These are phyloP conservation scores for Sialis lutaria DNA, from an alignment of 2,888 invertebrate species.

Conservation along the genomic window DNA sequence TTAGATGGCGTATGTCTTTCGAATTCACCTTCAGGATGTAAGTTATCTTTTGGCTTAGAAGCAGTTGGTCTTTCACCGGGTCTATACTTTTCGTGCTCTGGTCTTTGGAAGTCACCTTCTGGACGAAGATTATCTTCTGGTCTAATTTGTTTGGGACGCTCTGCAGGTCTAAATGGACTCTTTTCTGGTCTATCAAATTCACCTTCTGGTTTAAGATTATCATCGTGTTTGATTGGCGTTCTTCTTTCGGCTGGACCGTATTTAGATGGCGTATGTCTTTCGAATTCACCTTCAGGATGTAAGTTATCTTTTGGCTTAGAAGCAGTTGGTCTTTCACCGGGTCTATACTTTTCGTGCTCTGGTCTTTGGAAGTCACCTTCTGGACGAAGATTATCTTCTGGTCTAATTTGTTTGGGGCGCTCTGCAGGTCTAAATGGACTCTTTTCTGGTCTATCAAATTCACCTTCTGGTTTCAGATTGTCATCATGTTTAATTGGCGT, in stretches of 20 bases:
- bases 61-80: constrained; percentile 33
- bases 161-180: constrained; percentile 21
- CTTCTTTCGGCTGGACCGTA: constrained; percentile 28
- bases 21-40: constrained; percentile 18
- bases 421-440: constrained; percentile 28
- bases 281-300: constrained; percentile 32
- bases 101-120: constrained; percentile 28
- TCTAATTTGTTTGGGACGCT: constrained; percentile 25
- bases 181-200: constrained; percentile 21
- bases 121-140: constrained; percentile 19
- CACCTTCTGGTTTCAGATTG: constrained; percentile 31
- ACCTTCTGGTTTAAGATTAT: constrained; percentile 40
- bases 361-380: constrained; percentile 32
- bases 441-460: constrained; percentile 26
- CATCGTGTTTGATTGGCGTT: constrained; percentile 26
- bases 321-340: constrained; percentile 25
- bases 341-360: constrained; percentile 24
- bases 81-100: constrained; percentile 24
- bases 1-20: constrained; percentile 25
- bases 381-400: constrained; percentile 41
- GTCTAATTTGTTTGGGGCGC: constrained; percentile 32
- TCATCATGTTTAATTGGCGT: constrained; percentile 24
- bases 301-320: constrained; percentile 30
- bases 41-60: constrained; percentile 33
- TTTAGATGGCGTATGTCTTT: constrained; percentile 27